Evolutionary conservation across 2,888 invertebrate genomes (phyloP).

Genomic region (Tinea pellionella): DNA sequence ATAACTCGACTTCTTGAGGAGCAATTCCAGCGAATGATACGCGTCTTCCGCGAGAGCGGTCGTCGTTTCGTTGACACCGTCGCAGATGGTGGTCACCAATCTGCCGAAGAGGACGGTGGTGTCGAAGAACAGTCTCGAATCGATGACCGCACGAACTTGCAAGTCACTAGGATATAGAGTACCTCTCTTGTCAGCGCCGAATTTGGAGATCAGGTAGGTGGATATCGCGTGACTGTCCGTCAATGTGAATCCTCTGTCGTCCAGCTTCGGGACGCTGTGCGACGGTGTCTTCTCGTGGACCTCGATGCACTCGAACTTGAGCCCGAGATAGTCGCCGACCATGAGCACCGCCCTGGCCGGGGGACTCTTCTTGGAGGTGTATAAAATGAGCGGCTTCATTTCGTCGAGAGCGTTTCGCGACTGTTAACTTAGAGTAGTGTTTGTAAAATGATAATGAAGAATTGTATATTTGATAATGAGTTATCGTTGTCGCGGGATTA

Average conservation of each 20-base stretch:
- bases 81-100: conserved; percentile 18
- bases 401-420: neutral
- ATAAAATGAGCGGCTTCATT: conserved; percentile 27
- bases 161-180: conserved; percentile 30
- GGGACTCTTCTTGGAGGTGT: conserved; percentile 28
- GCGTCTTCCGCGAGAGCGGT: conserved; percentile 23
- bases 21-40: conserved; percentile 30
- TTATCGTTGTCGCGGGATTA: neutral
- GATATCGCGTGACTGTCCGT: conserved; percentile 29
- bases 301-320: conserved; percentile 24
- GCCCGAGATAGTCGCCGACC: conserved; percentile 27
- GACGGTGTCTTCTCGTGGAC: conserved; percentile 31
- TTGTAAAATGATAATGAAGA: neutral
- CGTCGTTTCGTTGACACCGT: conserved; percentile 21
- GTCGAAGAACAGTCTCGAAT: conserved; percentile 31
- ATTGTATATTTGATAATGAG: neutral
- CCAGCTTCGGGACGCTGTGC: conserved; percentile 30
- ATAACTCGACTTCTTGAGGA: conserved; percentile 26
- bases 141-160: conserved; percentile 26
- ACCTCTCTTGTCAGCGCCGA: conserved; percentile 28
- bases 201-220: conserved; percentile 34
- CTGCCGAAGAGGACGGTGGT: conserved; percentile 25
- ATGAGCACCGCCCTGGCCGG: conserved; percentile 29
- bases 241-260: conserved; percentile 31
- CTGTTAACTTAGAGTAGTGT: neutral